phyloP scores from a whole-genome alignment of 1,140 invertebrate species.

The Lasaia peninsularis region DNA sequence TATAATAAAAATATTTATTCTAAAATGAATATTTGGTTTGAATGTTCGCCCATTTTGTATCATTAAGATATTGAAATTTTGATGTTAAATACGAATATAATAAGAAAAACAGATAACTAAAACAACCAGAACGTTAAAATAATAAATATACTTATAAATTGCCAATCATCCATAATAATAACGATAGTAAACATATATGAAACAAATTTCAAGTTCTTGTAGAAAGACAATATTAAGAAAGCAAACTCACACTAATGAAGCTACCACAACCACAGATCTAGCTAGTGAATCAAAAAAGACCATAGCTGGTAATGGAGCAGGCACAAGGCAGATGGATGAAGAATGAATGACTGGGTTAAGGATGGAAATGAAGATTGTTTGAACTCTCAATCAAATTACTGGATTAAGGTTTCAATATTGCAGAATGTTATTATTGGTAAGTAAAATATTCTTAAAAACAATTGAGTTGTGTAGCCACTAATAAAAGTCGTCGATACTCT shows the following conservation, averaged over 20 bases:
- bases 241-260: slow-evolving; percentile 49
- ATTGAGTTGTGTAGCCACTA: background rate
- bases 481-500: slow-evolving; percentile 1
- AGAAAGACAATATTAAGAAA: slow-evolving; percentile 64
- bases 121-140: background rate
- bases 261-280: slow-evolving; percentile 60
- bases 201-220: slow-evolving; percentile 23
- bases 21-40: background rate
- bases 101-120: background rate
- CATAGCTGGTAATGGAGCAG: slow-evolving; percentile 44
- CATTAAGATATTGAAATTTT: slow-evolving; percentile 10
- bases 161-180: slow-evolving; percentile 5
- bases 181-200: background rate
- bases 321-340: slow-evolving; percentile 40
- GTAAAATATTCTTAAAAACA: background rate
- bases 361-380: slow-evolving; percentile 39
- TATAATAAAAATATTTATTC: background rate
- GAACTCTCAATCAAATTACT: slow-evolving; percentile 2
- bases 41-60: slow-evolving; percentile 5
- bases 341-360: slow-evolving; percentile 41
- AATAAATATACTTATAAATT: background rate
- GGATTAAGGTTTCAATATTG: slow-evolving; percentile 2
- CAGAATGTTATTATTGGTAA: background rate
- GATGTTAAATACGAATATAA: background rate
- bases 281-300: slow-evolving; percentile 68